A percentile compares a stretch with the other conserved stretches of the same genome.
These are phyloP conservation scores for Sinocyclocheilus anshuiensis DNA, from an alignment of 2,113 vertebrate species.

Conservation along the genomic window DNA sequence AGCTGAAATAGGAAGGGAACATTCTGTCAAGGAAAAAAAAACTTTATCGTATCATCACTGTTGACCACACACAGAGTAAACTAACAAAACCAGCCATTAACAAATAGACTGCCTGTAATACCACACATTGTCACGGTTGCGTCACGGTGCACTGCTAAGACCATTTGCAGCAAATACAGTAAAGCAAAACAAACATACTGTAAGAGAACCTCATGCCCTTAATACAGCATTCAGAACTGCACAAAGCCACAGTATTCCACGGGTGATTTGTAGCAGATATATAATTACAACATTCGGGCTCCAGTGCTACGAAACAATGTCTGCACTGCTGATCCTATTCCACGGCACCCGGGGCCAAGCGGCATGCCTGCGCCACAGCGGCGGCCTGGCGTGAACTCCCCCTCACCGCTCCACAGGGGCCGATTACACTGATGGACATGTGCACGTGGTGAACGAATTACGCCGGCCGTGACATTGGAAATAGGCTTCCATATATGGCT, in stretches of 20 bases:
- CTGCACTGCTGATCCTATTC: conserved; percentile 63
- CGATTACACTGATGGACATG: conserved; percentile 72
- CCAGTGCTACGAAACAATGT: conserved; percentile 62
- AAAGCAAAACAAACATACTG: conserved; percentile 27
- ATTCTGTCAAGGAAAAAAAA: background rate
- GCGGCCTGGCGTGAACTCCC: conserved; percentile 54
- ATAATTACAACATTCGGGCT: conserved; percentile 67
- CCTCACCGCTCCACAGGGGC: conserved; percentile 55
- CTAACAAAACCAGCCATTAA: conserved; percentile 23
- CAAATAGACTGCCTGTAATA: background rate
- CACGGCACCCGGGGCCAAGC: conserved; percentile 53
- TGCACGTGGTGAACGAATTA: conserved; percentile 75
- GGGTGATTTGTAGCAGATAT: conserved; percentile 61
- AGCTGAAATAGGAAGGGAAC: background rate
- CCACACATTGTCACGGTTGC: background rate
- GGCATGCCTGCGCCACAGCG: conserved; percentile 60
- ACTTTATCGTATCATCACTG: background rate
- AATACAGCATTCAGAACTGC: conserved; percentile 49
- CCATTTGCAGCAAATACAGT: conserved; percentile 34
- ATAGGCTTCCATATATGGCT: conserved; percentile 65
- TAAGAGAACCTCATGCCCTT: conserved; percentile 51
- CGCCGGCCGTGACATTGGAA: conserved; percentile 73
- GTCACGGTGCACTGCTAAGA: conserved; percentile 7
- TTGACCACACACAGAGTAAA: conserved; percentile 7
- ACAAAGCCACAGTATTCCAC: conserved; percentile 67